Evolutionary conservation across 1,140 invertebrate species (phyloP).

Genomic region (Atta colombica): DNA sequence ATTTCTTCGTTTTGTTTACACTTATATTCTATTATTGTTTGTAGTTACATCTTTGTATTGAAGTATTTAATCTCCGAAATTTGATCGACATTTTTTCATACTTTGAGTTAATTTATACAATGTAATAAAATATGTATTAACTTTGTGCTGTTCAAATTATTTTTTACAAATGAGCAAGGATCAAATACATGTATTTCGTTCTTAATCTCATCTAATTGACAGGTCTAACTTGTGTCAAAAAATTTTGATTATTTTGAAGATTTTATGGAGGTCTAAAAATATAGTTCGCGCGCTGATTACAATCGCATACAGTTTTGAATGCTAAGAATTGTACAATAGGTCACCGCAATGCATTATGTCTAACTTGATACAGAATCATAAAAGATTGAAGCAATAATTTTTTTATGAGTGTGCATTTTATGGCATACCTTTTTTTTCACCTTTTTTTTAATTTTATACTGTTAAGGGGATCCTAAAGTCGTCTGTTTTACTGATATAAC

Average conservation of each 20-base stretch:
- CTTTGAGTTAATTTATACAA: neutral
- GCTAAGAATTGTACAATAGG: no score
- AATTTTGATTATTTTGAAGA: no score
- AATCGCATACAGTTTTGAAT: no score
- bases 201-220: neutral
- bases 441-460: neutral
- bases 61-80: constrained; percentile 46
- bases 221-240: no score
- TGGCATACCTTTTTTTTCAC: neutral
- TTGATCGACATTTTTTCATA: neutral
- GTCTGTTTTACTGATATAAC: no score
- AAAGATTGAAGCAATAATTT: neutral
- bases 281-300: no score
- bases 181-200: neutral
- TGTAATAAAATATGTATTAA: constrained; percentile 9
- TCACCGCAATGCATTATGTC: no score
- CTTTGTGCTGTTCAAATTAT: neutral
- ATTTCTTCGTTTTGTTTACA: constrained; percentile 57
- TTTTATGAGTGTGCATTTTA: neutral
- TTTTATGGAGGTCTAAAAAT: no score
- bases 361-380: no score
- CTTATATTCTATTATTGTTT: neutral
- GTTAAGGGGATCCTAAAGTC: no score
- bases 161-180: neutral
- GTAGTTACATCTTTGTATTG: constrained; percentile 25